These are phyloP conservation scores for Andrena minutula DNA, from an alignment of 2,888 invertebrate genomes.

Conservation along the genomic window DNA sequence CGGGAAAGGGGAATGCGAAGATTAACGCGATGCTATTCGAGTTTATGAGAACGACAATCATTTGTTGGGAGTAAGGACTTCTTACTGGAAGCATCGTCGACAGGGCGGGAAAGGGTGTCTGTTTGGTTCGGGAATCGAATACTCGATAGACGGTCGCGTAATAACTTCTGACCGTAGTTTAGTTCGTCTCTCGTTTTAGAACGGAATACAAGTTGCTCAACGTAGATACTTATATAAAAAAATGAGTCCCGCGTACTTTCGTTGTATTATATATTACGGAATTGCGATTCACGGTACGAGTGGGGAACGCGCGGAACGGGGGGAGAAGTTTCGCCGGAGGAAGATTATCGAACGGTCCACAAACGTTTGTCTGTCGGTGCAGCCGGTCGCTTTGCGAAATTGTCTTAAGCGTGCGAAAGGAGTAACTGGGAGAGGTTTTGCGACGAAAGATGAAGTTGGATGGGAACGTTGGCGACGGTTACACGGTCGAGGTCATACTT, in stretches of 20 bases:
- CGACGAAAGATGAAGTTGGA: neutral
- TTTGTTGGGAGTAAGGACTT: constrained; percentile 29
- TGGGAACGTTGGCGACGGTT: neutral
- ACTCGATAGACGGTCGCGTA: constrained; percentile 27
- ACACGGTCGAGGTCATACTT: neutral
- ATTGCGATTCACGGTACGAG: constrained; percentile 39
- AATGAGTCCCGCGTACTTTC: constrained; percentile 37
- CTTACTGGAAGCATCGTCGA: constrained; percentile 26
- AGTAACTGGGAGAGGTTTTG: neutral
- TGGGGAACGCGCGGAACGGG: constrained; percentile 3
- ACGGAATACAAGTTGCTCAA: constrained; percentile 77
- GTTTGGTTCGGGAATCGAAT: constrained; percentile 40
- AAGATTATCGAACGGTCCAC: neutral
- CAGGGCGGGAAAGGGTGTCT: constrained; percentile 13
- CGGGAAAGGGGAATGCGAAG: neutral
- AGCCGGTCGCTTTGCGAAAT: neutral
- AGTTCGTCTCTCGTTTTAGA: constrained; percentile 61
- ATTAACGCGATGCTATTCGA: constrained; percentile 38
- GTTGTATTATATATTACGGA: constrained; percentile 27
- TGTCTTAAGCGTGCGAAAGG: neutral
- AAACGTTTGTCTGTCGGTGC: constrained; percentile 1
- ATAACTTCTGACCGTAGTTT: constrained; percentile 61
- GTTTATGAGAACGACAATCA: constrained; percentile 68
- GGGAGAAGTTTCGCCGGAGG: constrained; percentile 3
- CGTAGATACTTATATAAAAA: constrained; percentile 73